These are phyloP conservation scores for Erpetoichthys calabaricus DNA, from an alignment of 2,797 vertebrate genomes.

Conservation along the genomic window DNA sequence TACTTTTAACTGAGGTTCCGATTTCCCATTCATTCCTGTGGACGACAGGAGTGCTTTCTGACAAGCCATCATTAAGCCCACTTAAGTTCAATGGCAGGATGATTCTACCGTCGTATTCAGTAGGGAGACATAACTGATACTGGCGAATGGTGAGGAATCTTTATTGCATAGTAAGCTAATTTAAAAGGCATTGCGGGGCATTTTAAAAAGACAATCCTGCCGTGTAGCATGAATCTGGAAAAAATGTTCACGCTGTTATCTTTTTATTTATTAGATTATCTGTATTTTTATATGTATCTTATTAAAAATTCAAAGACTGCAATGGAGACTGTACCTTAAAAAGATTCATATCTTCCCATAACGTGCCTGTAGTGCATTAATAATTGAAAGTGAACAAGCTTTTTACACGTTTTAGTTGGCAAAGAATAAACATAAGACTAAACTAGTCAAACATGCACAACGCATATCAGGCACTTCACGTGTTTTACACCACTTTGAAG, in stretches of 20 bases:
- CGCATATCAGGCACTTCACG: no score
- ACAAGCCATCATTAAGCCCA: neutral
- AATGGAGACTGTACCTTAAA: conserved; percentile 1
- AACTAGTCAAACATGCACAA: no score
- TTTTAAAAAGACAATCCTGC: neutral
- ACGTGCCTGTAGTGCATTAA: neutral
- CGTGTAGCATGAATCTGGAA: neutral
- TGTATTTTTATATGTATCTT: neutral
- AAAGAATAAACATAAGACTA: no score
- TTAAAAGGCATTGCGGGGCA: conserved; percentile 1
- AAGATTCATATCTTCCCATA: neutral
- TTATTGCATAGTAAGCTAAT: neutral
- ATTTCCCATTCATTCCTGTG: no score
- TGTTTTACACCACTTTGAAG: no score
- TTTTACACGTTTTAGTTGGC: no score
- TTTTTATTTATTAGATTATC: neutral
- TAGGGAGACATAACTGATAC: neutral
- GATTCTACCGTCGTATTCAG: neutral
- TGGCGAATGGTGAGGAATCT: neutral
- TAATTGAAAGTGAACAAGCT: no score
- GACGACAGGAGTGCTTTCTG: no score
- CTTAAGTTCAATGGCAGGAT: neutral
- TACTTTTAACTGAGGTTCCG: no score
- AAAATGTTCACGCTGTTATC: neutral
- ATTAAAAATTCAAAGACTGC: neutral